Percentiles rank a stretch among this genome's conserved stretches.
These are phyloP conservation scores for Acrocera orbiculus DNA, from an alignment of 2,888 invertebrate species.

Conservation along the genomic window DNA sequence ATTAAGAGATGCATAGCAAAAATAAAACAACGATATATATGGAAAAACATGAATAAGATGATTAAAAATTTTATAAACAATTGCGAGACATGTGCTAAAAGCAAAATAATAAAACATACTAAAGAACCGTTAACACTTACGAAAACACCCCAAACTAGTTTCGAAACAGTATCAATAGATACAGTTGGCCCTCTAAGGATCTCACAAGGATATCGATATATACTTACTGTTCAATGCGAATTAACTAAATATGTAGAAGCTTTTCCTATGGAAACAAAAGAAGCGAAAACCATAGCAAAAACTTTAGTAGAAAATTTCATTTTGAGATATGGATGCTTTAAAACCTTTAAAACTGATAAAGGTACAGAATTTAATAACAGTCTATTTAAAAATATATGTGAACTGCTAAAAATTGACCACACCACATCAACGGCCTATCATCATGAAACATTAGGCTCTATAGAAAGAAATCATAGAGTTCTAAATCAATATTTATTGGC, in stretches of 20 bases:
- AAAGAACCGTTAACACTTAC: background rate
- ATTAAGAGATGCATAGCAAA: background rate
- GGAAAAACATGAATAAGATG: background rate
- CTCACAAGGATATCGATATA: conserved; percentile 3
- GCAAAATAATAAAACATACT: background rate
- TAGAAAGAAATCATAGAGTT: conserved; percentile 9
- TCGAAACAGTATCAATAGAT: conserved; percentile 7
- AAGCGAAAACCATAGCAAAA: conserved; percentile 6
- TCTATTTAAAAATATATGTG: conserved; percentile 1
- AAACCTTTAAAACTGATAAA: conserved; percentile 4
- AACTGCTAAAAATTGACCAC: conserved; percentile 6
- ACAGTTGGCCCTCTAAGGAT: conserved; percentile 5
- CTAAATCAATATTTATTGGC: conserved; percentile 9
- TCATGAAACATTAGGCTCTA: conserved; percentile 5
- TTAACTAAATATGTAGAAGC: conserved; percentile 6
- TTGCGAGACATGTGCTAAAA: conserved; percentile 5
- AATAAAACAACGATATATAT: background rate
- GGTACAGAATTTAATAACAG: conserved; percentile 8
- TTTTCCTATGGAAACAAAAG: conserved; percentile 4
- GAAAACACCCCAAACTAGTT: conserved; percentile 4
- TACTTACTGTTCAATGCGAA: conserved; percentile 7
- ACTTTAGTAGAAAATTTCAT: conserved; percentile 9
- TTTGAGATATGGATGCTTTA: conserved; percentile 5
- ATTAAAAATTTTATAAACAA: conserved; percentile 2
- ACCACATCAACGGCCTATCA: conserved; percentile 3